phyloP scores from a whole-genome alignment of 2,888 invertebrate genomes.

The Eristalis tenax region DNA sequence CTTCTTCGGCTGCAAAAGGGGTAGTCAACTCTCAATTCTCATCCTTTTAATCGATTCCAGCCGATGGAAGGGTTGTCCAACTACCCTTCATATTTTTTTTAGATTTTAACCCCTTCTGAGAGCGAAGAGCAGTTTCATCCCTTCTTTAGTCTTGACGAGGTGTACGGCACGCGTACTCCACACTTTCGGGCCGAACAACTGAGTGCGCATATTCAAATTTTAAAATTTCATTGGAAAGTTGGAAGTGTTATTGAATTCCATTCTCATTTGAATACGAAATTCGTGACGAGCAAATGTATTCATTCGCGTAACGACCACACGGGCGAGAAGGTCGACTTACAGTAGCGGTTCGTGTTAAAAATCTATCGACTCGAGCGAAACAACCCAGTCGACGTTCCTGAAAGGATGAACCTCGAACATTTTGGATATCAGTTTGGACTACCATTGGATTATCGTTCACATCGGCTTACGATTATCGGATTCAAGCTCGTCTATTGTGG shows the following conservation, averaged over 20 bases:
- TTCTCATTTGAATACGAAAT: slow-evolving; percentile 54
- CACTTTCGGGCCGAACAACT: background rate
- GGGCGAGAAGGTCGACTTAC: slow-evolving; percentile 46
- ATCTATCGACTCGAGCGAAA: background rate
- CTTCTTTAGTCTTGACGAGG: background rate
- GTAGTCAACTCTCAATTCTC: slow-evolving; percentile 1
- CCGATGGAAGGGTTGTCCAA: background rate
- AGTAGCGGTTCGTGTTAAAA: background rate
- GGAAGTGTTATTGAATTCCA: slow-evolving; percentile 34
- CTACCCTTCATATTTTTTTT: background rate
- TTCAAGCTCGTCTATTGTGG: too few species aligned
- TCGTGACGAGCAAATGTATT: background rate
- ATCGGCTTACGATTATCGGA: too few species aligned
- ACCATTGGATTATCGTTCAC: background rate
- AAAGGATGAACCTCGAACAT: background rate
- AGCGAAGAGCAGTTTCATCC: background rate
- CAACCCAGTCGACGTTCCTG: background rate
- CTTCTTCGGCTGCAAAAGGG: background rate
- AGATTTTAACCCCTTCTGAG: background rate
- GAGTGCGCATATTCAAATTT: slow-evolving; percentile 71
- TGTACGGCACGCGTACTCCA: background rate
- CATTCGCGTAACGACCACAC: slow-evolving; percentile 41
- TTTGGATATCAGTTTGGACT: slow-evolving; percentile 13
- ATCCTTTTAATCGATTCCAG: background rate
- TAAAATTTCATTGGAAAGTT: slow-evolving; percentile 62